A percentile compares a stretch with the other conserved stretches of the same genome.
These are phyloP conservation scores for Myotis pilosus DNA, from an alignment of 2,797 vertebrate species.

Conservation along the genomic window DNA sequence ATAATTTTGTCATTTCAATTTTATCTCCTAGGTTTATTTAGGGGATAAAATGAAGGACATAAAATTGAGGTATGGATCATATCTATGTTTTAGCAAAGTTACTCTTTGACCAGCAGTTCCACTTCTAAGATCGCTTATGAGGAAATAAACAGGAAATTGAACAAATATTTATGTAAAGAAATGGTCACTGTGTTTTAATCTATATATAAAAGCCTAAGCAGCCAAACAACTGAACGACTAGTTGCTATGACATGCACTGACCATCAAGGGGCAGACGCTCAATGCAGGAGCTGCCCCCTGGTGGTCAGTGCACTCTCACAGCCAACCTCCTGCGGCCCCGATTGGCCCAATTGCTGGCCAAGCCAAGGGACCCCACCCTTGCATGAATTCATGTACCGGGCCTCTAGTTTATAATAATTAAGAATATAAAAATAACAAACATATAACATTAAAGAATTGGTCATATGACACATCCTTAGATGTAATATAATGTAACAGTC, in stretches of 20 bases:
- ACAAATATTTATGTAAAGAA: constrained; percentile 37
- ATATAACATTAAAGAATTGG: not conserved
- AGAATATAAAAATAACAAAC: constrained; percentile 30
- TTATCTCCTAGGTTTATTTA: constrained; percentile 32
- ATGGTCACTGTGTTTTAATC: not conserved
- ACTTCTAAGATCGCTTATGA: not conserved
- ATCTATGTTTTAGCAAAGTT: constrained; percentile 33
- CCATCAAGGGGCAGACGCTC: too few species aligned
- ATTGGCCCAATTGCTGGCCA: too few species aligned
- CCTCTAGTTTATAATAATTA: not conserved
- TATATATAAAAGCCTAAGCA: too few species aligned
- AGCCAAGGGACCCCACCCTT: too few species aligned
- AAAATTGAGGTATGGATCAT: constrained; percentile 2
- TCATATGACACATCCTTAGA: not conserved
- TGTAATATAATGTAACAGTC: constrained; percentile 12
- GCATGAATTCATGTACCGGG: too few species aligned
- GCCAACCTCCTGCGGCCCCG: too few species aligned
- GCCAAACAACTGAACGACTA: too few species aligned
- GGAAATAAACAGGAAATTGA: constrained; percentile 42
- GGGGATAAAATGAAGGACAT: not conserved
- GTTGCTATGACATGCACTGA: too few species aligned
- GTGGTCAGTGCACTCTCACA: too few species aligned
- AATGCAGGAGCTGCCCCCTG: too few species aligned
- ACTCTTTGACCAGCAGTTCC: not conserved
- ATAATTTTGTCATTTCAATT: not conserved